phyloP scores from a whole-genome alignment of 2,888 invertebrate genomes.

The Petrophora chlorosata region DNA sequence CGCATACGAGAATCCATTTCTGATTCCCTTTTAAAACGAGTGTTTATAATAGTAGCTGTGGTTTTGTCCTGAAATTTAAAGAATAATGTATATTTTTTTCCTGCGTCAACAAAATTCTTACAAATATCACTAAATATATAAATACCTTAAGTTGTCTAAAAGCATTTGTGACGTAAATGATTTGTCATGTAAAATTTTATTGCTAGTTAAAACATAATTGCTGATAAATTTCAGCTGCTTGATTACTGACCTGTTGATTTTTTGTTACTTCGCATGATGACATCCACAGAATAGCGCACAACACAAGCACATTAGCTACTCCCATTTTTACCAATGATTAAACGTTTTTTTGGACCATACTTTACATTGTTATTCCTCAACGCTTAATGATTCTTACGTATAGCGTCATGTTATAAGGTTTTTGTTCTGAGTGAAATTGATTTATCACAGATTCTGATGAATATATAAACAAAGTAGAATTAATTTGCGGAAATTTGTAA shows the following conservation, averaged over 20 bases:
- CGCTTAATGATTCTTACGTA: not conserved
- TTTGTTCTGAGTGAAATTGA: constrained; percentile 7
- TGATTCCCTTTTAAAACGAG: constrained; percentile 8
- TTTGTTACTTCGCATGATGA: not conserved
- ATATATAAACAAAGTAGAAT: constrained; percentile 1
- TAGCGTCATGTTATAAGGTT: not conserved
- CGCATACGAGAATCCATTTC: not conserved
- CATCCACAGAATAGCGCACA: not conserved
- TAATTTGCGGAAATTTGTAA: not conserved
- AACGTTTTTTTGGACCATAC: not conserved
- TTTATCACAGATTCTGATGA: constrained; percentile 2
- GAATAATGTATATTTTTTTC: not conserved
- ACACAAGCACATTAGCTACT: constrained; percentile 3
- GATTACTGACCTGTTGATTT: not conserved
- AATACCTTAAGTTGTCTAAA: no score
- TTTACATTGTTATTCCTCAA: not conserved
- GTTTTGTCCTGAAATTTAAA: constrained; percentile 1
- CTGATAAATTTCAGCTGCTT: not conserved
- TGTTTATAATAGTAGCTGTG: not conserved
- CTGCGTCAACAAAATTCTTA: no score
- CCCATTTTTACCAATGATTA: constrained; percentile 2
- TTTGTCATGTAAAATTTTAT: no score
- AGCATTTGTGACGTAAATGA: no score
- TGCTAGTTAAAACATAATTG: no score
- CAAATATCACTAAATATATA: no score